These are phyloP conservation scores for Drosophila phalerata DNA, from an alignment of 2,888 invertebrate species.

Conservation along the genomic window DNA sequence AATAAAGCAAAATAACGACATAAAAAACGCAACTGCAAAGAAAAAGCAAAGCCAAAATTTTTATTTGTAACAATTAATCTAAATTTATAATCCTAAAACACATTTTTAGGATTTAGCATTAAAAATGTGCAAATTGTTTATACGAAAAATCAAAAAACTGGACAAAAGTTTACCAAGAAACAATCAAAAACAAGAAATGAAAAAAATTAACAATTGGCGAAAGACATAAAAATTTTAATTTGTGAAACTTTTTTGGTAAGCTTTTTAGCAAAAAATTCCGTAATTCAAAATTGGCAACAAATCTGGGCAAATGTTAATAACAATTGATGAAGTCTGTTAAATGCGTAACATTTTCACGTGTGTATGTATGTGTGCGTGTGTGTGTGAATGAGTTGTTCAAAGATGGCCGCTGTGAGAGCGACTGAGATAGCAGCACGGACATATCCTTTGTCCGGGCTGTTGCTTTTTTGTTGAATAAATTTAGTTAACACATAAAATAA, in stretches of 20 bases:
- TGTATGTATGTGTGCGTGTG: slow-evolving; percentile 21
- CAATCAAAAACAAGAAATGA: slow-evolving; percentile 20
- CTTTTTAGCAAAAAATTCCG: slow-evolving; percentile 45
- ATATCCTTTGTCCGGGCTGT: slow-evolving; percentile 39
- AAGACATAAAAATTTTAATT: slow-evolving; percentile 19
- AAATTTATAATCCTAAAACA: slow-evolving; percentile 28
- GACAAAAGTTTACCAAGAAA: slow-evolving; percentile 72
- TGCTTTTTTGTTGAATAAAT: slow-evolving; percentile 33
- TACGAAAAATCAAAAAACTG: slow-evolving; percentile 6
- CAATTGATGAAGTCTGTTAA: slow-evolving; percentile 10
- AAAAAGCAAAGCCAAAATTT: slow-evolving; percentile 45
- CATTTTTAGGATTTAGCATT: slow-evolving; percentile 31
- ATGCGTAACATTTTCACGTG: slow-evolving; percentile 35
- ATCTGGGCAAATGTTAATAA: slow-evolving; percentile 27
- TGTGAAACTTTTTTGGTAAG: slow-evolving; percentile 71
- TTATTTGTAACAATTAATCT: slow-evolving; percentile 24
- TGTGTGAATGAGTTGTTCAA: slow-evolving; percentile 39
- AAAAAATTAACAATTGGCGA: slow-evolving; percentile 40
- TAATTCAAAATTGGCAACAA: background rate
- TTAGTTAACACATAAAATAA: background rate
- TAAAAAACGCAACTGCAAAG: slow-evolving; percentile 33
- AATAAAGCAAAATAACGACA: slow-evolving; percentile 46
- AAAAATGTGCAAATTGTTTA: slow-evolving; percentile 31
- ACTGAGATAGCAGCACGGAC: slow-evolving; percentile 8
- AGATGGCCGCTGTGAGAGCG: slow-evolving; percentile 64